phyloP scores from a whole-genome alignment of 1,140 invertebrate genomes.

The Tenebrio molitor region DNA sequence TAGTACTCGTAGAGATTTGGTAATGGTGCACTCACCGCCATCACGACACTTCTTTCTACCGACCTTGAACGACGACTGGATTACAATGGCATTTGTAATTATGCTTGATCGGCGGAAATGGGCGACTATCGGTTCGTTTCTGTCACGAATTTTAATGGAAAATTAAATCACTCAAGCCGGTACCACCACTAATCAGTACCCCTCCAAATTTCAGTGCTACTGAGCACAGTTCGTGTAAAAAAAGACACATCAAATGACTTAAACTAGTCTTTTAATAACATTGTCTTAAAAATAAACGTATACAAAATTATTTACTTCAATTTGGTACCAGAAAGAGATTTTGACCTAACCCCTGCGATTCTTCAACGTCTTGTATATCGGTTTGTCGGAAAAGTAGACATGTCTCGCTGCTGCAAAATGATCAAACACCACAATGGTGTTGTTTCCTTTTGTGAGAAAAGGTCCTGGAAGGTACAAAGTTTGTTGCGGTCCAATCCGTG shows the following conservation, averaged over 20 bases:
- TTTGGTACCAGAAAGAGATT: too few species aligned
- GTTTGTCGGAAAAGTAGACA: conserved; percentile 52
- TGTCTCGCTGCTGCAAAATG: conserved; percentile 50
- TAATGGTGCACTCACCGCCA: conserved; percentile 33
- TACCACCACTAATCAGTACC: too few species aligned
- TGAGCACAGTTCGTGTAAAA: too few species aligned
- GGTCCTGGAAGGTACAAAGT: conserved; percentile 73
- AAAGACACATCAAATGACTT: background rate
- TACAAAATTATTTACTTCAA: too few species aligned
- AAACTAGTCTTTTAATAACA: too few species aligned
- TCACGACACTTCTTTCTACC: conserved; percentile 11
- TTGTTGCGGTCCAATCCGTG: conserved; percentile 69
- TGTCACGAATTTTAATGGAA: too few species aligned
- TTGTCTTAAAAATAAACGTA: too few species aligned
- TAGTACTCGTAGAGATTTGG: conserved; percentile 59
- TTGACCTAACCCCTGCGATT: too few species aligned
- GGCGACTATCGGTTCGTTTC: too few species aligned
- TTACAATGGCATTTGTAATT: background rate
- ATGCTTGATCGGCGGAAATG: too few species aligned
- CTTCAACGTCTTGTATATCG: conserved; percentile 53
- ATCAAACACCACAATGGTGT: conserved; percentile 64
- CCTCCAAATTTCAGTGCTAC: too few species aligned
- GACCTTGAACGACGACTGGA: background rate
- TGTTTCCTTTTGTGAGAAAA: conserved; percentile 68
- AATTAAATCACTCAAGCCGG: too few species aligned